Percentiles rank a stretch among this genome's conserved stretches.
Conservation (phyloP, 2,797 vertebrate species). For the Cirrhinus mrigala region DNA sequence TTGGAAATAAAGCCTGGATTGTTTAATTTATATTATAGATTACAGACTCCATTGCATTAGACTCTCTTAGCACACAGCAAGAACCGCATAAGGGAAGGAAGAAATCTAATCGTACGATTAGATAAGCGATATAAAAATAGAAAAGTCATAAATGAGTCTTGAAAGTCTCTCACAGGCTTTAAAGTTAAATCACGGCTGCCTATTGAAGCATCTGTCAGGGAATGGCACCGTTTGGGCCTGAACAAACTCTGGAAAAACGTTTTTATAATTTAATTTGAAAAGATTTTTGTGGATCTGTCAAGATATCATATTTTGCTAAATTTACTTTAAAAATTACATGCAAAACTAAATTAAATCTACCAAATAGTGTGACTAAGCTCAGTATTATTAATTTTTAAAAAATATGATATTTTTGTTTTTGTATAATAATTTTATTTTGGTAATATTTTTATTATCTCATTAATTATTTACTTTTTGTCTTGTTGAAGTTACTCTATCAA, state of each 20-base stretch:
- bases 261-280: background rate
- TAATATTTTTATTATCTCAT: no score
- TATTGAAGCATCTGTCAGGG: background rate
- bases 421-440: no score
- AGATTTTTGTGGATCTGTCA: background rate
- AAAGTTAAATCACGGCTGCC: background rate
- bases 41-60: background rate
- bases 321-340: no score
- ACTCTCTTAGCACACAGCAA: slow-evolving; percentile 3
- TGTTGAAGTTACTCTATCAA: background rate
- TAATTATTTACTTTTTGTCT: no score
- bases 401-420: no score
- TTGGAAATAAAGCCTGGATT: slow-evolving; percentile 30
- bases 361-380: background rate
- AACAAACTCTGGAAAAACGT: background rate
- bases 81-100: slow-evolving; percentile 17
- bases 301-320: background rate
- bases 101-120: background rate
- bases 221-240: background rate
- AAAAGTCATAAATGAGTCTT: slow-evolving; percentile 16
- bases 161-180: slow-evolving; percentile 7
- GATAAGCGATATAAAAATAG: slow-evolving; percentile 35
- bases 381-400: no score
- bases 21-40: slow-evolving; percentile 43
- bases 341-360: background rate